These are phyloP conservation scores for Riparia riparia DNA, from an alignment of 2,113 vertebrate genomes.

Conservation along the genomic window DNA sequence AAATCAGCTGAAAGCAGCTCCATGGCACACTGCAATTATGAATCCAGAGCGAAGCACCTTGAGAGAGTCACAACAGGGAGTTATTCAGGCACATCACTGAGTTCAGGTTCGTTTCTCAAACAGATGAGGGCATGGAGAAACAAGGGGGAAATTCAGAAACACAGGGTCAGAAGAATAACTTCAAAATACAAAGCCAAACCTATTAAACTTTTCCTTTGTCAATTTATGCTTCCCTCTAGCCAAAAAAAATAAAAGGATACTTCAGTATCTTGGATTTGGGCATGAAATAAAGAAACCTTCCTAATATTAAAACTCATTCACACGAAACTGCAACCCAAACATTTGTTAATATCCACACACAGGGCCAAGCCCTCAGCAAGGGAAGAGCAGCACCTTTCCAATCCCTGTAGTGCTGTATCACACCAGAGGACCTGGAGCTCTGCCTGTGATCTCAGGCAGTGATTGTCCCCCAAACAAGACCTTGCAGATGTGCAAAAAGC, in stretches of 20 bases:
- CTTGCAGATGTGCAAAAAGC: not conserved
- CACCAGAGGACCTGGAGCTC: not conserved
- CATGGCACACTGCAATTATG: fast-evolving
- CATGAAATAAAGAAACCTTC: not conserved
- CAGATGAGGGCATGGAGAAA: not conserved
- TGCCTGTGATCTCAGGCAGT: fast-evolving
- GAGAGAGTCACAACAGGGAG: not conserved
- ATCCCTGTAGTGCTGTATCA: fast-evolving
- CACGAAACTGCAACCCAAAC: not conserved
- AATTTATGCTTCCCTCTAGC: not conserved
- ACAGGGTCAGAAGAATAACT: not conserved
- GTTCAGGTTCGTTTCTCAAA: not conserved
- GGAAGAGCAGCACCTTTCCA: not conserved
- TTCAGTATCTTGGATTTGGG: not conserved
- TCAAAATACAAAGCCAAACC: not conserved
- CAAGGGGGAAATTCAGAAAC: not conserved
- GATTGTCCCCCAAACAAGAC: not conserved
- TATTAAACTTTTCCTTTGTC: not conserved
- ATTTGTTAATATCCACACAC: not conserved
- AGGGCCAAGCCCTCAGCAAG: not conserved
- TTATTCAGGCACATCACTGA: not conserved
- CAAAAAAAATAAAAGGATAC: not conserved
- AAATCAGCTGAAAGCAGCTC: not conserved
- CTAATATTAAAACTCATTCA: not conserved
- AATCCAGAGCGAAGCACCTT: not conserved